Conservation (phyloP, 1,140 invertebrate species). For the Lanistes nyassanus region DNA sequence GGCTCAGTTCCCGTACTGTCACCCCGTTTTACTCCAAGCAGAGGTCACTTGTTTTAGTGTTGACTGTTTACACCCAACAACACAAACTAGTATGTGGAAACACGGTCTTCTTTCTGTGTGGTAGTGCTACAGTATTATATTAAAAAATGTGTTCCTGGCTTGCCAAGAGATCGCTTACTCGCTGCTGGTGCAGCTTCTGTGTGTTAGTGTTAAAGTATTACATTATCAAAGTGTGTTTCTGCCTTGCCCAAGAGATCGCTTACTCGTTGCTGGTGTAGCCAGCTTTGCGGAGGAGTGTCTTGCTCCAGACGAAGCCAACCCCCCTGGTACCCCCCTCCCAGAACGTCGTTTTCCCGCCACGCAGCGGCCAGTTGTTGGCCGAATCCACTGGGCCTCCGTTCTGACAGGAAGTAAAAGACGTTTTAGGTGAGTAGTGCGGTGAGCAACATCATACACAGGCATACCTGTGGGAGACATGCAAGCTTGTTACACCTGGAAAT, state of each 20-base stretch:
- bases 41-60: too few relatives aligned
- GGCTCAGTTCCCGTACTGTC: too few relatives aligned
- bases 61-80: too few relatives aligned
- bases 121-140: background rate
- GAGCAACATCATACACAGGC: too few relatives aligned
- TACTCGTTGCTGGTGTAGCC: conserved; percentile 13
- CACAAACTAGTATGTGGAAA: background rate
- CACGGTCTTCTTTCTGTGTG: too few relatives aligned
- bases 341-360: conserved; percentile 68
- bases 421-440: too few relatives aligned
- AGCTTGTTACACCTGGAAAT: too few relatives aligned
- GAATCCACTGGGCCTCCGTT: conserved; percentile 58
- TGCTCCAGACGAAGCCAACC: conserved; percentile 57
- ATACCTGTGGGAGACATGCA: too few relatives aligned
- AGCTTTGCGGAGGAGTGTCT: conserved; percentile 38
- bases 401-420: background rate
- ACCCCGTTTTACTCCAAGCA: too few relatives aligned
- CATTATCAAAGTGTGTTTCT: background rate
- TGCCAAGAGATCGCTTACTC: background rate
- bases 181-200: background rate
- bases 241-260: too few relatives aligned
- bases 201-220: background rate
- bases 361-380: conserved; percentile 68
- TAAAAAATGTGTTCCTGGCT: background rate
- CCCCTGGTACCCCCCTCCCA: conserved; percentile 69